Base-by-base conservation (phyloP, 2,113 vertebrate genomes). In the Trematomus loennbergii region DNA sequence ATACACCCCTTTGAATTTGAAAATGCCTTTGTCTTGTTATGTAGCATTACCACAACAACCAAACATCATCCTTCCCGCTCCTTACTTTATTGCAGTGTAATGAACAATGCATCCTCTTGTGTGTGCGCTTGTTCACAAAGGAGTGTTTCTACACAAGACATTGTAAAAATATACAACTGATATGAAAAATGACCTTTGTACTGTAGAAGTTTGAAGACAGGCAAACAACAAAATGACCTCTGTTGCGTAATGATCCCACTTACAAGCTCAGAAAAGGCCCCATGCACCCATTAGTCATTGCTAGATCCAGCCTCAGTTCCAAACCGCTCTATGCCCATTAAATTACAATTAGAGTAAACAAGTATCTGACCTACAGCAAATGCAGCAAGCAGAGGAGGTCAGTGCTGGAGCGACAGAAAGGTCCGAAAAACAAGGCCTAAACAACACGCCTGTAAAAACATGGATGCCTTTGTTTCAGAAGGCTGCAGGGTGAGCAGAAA, bases 381-480 rank as follows among this genome's bases (percentile, higher is more conserved):
- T 69, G 67, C n/a, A 50, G 62, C 67, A 25, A 76, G 54, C 29
- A 25, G 46, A 77, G 60, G 25, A 55, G 81, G 84, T 84, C 86
- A 83, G 40, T 1, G 29, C 40, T 16, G 58, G 65, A 71, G 75
- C 67, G 57, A 29, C 63, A 60, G 59, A 60, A 67, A 75, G 87
- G 80, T 86, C 79, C 90, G 81, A 81, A 87, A 87, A 85, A 84
- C 68, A 77, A 84, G 75, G 40, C 68, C 76, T 62, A 50, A 86
- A 84, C 73, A 83, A 76, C 70, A 49, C 50, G 50, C 72, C 82
- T 87, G 84, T 81, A 68, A 85, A 89, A 91, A 91, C 89, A 92
- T 87, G 88, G 88, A 77, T 49, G 82, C 55, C 89, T 88, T 90
- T 93, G 88, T 93, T 88, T 88, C 60, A 75, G 85, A 46, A 40